A percentile compares a stretch with the other conserved stretches of the same genome.
phyloP scores from a whole-genome alignment of 2,888 invertebrate species.

The Cepaea hortensis region DNA sequence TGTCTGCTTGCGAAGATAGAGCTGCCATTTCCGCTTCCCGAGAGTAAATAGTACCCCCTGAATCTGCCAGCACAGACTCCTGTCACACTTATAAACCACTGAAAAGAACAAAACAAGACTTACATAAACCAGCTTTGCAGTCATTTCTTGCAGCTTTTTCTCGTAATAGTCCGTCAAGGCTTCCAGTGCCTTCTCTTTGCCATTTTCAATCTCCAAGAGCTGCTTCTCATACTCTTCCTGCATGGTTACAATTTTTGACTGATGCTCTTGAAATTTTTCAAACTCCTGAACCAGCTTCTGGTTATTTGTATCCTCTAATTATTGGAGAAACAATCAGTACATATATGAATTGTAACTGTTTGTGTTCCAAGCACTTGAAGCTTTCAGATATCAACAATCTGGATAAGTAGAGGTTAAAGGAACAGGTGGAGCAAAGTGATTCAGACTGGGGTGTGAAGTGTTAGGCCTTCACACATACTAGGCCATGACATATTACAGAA shows the following conservation, averaged over 20 bases:
- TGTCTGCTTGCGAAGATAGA: no score
- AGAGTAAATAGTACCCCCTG: neutral
- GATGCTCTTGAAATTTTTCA: conserved; percentile 87
- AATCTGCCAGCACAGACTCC: neutral
- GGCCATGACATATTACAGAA: no score
- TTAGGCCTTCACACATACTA: neutral
- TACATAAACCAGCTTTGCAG: conserved; percentile 81
- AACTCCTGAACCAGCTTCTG: conserved; percentile 91
- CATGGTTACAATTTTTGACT: conserved; percentile 76
- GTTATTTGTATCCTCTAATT: conserved; percentile 77
- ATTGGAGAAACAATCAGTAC: conserved; percentile 10
- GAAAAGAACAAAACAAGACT: neutral
- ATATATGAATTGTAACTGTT: neutral
- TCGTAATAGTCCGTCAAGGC: conserved; percentile 78
- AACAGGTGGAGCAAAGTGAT: neutral
- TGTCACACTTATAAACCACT: neutral
- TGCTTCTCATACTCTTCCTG: conserved; percentile 77
- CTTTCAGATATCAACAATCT: neutral
- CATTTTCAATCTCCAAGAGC: conserved; percentile 75
- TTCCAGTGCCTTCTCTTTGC: conserved; percentile 78
- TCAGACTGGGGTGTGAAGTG: neutral
- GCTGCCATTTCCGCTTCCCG: no score
- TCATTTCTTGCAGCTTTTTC: conserved; percentile 79
- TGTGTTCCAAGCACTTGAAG: neutral
- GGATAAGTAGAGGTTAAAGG: neutral